phyloP scores from a whole-genome alignment of 2,888 invertebrate genomes.

The Andrena bucephala region DNA sequence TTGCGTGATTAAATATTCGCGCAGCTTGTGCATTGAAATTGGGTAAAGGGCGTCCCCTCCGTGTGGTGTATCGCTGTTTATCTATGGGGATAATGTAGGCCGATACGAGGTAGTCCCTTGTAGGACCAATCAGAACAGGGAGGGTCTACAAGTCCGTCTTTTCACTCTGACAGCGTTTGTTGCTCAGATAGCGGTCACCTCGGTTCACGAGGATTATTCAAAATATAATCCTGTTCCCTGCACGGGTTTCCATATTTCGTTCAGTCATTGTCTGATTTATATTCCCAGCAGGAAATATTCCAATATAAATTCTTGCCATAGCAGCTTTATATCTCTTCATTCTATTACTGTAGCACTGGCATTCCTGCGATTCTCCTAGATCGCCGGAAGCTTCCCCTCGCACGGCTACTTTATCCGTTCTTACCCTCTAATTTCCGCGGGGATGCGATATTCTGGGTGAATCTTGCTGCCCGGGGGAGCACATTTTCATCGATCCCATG shows the following conservation, averaged over 20 bases:
- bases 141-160: no score
- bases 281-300: background rate
- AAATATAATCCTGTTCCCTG: no score
- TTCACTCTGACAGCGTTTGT: no score
- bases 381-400: background rate
- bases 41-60: background rate
- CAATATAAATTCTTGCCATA: background rate
- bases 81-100: background rate
- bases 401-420: background rate
- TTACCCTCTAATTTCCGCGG: no score
- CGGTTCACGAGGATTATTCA: no score
- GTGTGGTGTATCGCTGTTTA: conserved; percentile 11
- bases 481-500: background rate
- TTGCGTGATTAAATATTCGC: conserved; percentile 23
- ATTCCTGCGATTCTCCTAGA: background rate
- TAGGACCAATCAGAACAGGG: background rate
- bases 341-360: no score
- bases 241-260: no score
- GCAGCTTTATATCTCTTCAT: background rate
- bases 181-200: no score
- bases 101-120: background rate
- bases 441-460: no score
- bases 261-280: background rate
- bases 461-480: no score
- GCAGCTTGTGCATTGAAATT: background rate